Percentiles rank a stretch among this genome's conserved stretches.
phyloP scores from a whole-genome alignment of 2,888 invertebrate genomes.

The Aplocera efformata region DNA sequence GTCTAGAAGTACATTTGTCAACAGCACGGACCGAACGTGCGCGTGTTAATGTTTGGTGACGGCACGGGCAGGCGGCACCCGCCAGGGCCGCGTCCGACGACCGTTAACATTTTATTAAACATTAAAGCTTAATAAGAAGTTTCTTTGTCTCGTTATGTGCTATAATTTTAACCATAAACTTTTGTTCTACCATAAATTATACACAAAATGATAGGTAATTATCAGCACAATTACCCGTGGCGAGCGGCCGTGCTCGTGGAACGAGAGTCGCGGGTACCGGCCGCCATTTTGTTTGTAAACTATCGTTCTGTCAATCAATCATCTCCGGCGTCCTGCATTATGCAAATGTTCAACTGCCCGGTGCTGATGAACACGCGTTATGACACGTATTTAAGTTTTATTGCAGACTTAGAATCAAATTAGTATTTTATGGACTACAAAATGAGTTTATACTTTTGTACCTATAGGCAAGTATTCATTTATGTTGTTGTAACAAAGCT shows the following conservation, averaged over 20 bases:
- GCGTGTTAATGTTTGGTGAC: conserved; percentile 12
- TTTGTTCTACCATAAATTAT: conserved; percentile 7
- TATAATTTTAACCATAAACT: conserved; percentile 7
- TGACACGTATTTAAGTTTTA: not conserved
- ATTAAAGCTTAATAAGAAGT: conserved; percentile 16
- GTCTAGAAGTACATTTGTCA: not conserved
- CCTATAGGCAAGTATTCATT: too few species aligned
- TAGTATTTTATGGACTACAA: too few species aligned
- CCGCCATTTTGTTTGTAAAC: conserved; percentile 12
- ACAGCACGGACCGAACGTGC: conserved; percentile 2
- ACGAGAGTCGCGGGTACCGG: conserved; percentile 8
- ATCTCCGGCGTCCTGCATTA: conserved; percentile 2
- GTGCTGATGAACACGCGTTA: too few species aligned
- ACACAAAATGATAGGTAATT: conserved; percentile 6
- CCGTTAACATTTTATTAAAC: conserved; percentile 13
- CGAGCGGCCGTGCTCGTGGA: conserved; percentile 4
- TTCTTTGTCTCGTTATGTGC: conserved; percentile 15
- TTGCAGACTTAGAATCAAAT: not conserved
- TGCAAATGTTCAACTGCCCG: not conserved
- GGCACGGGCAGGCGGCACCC: not conserved
- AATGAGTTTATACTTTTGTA: too few species aligned
- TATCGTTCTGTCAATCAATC: conserved; percentile 6
- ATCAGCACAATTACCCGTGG: not conserved
- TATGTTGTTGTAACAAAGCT: too few species aligned
- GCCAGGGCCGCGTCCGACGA: conserved; percentile 2